Conservation (phyloP, 1,140 invertebrate genomes). For the Anoplolepis gracilipes region DNA sequence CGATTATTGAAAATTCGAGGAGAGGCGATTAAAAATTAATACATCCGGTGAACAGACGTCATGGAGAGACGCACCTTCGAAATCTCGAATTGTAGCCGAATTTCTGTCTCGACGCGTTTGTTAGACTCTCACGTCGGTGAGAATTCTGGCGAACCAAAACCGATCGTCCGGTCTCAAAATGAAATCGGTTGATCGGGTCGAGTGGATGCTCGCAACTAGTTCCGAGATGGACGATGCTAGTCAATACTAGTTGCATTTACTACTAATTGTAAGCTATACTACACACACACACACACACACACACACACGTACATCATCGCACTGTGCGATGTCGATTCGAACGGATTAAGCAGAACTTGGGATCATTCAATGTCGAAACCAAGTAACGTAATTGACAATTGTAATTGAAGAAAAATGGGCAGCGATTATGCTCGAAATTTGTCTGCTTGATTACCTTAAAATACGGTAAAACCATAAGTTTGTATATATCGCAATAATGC, state of each 20-base stretch:
- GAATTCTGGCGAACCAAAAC: conserved; percentile 17
- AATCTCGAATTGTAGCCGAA: neutral
- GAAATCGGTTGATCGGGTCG: conserved; percentile 29
- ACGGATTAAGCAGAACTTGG: conserved; percentile 44
- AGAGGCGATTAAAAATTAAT: neutral
- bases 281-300: no score
- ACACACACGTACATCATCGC: no score
- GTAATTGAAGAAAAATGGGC: conserved; percentile 26
- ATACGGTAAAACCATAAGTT: neutral
- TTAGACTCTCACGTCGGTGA: conserved; percentile 27
- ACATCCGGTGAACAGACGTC: neutral
- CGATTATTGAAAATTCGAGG: neutral
- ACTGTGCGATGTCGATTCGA: conserved; percentile 29
- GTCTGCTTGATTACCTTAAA: neutral
- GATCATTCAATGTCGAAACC: neutral
- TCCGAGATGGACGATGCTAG: conserved; percentile 39
- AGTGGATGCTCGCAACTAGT: conserved; percentile 11
- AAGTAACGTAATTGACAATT: conserved; percentile 47
- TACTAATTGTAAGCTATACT: neutral
- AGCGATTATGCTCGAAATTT: conserved; percentile 19
- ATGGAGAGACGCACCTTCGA: neutral
- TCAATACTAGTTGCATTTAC: conserved; percentile 52
- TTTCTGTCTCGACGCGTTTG: conserved; percentile 34
- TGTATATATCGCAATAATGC: neutral
- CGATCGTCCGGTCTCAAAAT: neutral